A percentile compares a stretch with the other conserved stretches of the same genome.
These are phyloP conservation scores for Micrastur ruficollis DNA, from an alignment of 2,797 vertebrate genomes.

Conservation along the genomic window DNA sequence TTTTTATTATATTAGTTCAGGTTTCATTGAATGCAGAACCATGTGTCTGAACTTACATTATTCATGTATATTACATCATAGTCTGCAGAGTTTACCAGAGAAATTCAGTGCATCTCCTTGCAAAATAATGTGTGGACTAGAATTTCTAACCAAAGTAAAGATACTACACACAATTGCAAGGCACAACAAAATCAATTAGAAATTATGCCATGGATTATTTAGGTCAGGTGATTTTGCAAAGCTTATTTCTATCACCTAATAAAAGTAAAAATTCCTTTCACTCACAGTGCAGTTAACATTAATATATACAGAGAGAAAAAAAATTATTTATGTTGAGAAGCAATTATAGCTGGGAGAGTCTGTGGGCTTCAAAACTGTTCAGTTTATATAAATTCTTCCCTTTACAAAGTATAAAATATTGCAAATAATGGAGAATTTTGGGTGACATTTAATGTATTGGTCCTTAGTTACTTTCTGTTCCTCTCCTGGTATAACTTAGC, in stretches of 20 bases:
- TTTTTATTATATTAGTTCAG: not conserved
- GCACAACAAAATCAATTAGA: not conserved
- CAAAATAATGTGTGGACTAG: not conserved
- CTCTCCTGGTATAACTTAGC: not conserved
- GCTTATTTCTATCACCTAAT: not conserved
- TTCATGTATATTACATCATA: not conserved
- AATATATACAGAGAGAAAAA: not conserved
- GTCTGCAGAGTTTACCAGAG: not conserved
- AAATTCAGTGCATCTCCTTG: not conserved
- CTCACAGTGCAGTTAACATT: not conserved
- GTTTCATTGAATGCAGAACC: not conserved
- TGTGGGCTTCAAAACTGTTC: not conserved
- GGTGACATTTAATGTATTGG: not conserved
- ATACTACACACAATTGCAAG: not conserved
- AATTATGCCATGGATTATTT: not conserved
- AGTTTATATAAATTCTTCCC: not conserved
- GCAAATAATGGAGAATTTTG: not conserved
- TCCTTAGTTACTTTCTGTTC: not conserved
- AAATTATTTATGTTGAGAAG: not conserved
- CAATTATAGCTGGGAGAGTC: not conserved
- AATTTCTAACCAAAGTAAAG: not conserved
- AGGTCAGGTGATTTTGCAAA: not conserved
- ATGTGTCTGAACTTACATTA: not conserved
- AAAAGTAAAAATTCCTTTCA: not conserved
- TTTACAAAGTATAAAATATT: not conserved